phyloP scores from a whole-genome alignment of 1,140 invertebrate genomes.

The Harpegnathos saltator region DNA sequence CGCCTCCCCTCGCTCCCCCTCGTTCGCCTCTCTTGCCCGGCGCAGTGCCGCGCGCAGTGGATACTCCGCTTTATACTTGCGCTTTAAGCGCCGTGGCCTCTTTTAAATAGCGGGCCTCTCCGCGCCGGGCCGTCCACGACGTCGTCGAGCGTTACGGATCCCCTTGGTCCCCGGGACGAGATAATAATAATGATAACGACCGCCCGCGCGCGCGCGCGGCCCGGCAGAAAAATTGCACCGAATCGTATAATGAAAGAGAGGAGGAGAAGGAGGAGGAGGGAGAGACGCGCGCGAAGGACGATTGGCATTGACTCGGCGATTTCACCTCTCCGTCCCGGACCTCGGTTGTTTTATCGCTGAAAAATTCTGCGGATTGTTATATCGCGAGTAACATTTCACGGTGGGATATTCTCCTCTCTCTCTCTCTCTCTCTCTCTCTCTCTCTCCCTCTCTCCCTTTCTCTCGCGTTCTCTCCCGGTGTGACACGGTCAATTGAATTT shows the following conservation, averaged over 20 bases:
- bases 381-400: no score
- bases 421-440: no score
- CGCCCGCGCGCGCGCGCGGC: constrained; percentile 39
- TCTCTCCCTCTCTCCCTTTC: no score
- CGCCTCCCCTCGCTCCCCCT: constrained; percentile 14
- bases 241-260: constrained; percentile 46
- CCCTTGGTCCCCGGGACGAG: constrained; percentile 51
- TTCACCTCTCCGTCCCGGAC: neutral
- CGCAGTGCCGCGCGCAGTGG: constrained; percentile 53
- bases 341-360: neutral
- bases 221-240: constrained; percentile 25
- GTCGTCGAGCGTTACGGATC: constrained; percentile 67
- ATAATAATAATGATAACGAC: constrained; percentile 62
- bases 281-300: constrained; percentile 22
- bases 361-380: no score
- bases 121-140: constrained; percentile 44
- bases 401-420: no score
- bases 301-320: constrained; percentile 37
- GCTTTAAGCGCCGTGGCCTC: constrained; percentile 79
- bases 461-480: no score
- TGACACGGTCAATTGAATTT: no score
- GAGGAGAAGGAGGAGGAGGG: neutral
- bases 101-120: constrained; percentile 78
- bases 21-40: constrained; percentile 43
- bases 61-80: constrained; percentile 78